Evolutionary conservation across 30 jellyfish, hydroid and myxozoan species (phyloP).

Genomic region (Sanderia malayensis): DNA sequence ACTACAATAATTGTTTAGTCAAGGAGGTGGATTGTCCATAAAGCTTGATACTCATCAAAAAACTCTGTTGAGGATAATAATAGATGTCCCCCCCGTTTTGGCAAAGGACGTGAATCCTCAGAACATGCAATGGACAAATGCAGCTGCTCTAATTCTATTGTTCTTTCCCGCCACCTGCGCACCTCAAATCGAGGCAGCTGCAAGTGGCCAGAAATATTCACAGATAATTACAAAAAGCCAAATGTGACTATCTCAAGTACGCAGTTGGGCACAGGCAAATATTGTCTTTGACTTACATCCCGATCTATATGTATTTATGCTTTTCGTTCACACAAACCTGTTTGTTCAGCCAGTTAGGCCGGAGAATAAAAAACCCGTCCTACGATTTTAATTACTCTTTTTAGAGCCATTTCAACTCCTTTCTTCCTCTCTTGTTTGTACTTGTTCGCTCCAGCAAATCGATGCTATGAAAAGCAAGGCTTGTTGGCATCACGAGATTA

Average conservation of each 20-base stretch:
- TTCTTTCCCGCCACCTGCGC: conserved; percentile 61
- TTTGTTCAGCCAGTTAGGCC: neutral
- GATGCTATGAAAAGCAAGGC: neutral
- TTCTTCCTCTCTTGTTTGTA: neutral
- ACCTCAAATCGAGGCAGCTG: conserved; percentile 58
- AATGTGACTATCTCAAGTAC: conserved; percentile 7
- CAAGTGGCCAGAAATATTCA: conserved; percentile 18
- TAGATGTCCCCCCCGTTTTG: conserved; percentile 38
- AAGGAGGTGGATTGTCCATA: too few relatives aligned
- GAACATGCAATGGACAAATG: conserved; percentile 40
- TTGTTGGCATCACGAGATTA: neutral
- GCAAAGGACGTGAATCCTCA: conserved; percentile 5
- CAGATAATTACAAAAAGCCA: conserved; percentile 11
- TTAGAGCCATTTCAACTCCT: neutral
- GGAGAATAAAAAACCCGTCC: neutral
- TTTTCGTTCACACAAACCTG: neutral
- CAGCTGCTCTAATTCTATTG: conserved; percentile 64
- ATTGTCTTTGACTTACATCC: conserved; percentile 8
- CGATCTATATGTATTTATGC: too few relatives aligned
- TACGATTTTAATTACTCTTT: neutral
- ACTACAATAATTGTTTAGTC: too few relatives aligned
- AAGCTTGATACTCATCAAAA: too few relatives aligned
- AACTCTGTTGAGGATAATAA: too few relatives aligned
- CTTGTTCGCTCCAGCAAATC: neutral
- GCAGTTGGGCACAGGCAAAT: conserved; percentile 22